These are phyloP conservation scores for Saccopteryx leptura DNA, from an alignment of 2,113 vertebrate genomes.

Conservation along the genomic window DNA sequence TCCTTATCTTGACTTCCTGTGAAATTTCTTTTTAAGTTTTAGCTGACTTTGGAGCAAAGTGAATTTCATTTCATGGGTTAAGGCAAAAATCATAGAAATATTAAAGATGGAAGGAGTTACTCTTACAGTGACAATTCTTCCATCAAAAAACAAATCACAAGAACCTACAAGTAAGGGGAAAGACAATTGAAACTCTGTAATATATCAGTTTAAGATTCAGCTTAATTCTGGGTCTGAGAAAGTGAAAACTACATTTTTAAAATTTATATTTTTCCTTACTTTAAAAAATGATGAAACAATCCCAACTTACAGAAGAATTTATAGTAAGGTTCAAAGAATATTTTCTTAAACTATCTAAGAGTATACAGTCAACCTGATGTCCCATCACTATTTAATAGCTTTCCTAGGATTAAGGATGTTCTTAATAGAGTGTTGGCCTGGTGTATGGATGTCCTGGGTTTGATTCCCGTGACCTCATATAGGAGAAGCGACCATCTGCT, in stretches of 20 bases:
- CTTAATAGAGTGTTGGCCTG: not conserved
- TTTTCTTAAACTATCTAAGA: not conserved
- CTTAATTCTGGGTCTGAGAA: not conserved
- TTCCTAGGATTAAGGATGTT: not conserved
- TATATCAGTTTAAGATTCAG: not conserved
- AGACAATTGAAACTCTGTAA: not conserved
- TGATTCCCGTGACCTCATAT: too few species aligned
- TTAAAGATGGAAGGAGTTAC: not conserved
- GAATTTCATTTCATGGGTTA: not conserved
- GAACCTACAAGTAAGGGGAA: not conserved
- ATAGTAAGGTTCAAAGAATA: not conserved
- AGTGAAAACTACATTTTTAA: not conserved
- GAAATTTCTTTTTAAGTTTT: slow-evolving; percentile 66
- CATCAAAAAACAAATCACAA: not conserved
- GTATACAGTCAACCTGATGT: not conserved
- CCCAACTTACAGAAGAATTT: not conserved
- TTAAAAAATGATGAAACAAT: not conserved
- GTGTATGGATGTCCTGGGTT: too few species aligned
- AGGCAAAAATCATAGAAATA: slow-evolving; percentile 14
- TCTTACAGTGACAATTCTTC: not conserved
- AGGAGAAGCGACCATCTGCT: too few species aligned
- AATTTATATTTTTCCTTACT: not conserved
- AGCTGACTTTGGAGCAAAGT: not conserved
- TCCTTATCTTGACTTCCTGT: slow-evolving; percentile 63
- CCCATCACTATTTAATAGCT: not conserved